These are phyloP conservation scores for Leistus spinibarbis DNA, from an alignment of 2,888 invertebrate species.

Conservation along the genomic window DNA sequence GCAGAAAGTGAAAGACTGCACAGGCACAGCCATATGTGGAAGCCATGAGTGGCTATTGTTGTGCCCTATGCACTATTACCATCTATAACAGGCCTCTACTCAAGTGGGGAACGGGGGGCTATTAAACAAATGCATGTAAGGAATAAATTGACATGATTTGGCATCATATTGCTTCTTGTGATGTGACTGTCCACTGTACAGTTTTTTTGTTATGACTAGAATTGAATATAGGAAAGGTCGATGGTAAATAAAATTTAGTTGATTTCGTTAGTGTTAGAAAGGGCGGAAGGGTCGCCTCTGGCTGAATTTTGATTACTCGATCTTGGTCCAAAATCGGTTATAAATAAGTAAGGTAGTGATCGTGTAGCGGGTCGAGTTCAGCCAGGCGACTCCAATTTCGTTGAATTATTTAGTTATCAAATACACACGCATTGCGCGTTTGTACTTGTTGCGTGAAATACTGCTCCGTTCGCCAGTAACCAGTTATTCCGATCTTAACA, in stretches of 20 bases:
- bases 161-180: no score
- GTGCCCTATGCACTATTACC: no score
- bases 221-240: neutral
- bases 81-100: no score
- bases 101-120: no score
- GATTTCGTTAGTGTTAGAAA: no score
- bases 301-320: neutral
- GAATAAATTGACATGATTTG: no score
- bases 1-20: no score
- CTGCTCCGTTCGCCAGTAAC: neutral
- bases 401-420: neutral
- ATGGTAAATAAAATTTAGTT: neutral
- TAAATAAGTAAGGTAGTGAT: neutral
- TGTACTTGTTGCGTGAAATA: neutral
- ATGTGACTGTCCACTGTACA: no score
- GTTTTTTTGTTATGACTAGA: no score
- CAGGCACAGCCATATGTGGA: no score
- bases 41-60: no score
- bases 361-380: neutral
- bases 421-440: neutral
- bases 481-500: neutral
- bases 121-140: no score
- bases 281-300: neutral
- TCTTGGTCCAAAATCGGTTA: neutral
- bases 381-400: neutral